phyloP scores from a whole-genome alignment of 92 coral and sea anemone genomes.

The Parazoanthus atlanticus region DNA sequence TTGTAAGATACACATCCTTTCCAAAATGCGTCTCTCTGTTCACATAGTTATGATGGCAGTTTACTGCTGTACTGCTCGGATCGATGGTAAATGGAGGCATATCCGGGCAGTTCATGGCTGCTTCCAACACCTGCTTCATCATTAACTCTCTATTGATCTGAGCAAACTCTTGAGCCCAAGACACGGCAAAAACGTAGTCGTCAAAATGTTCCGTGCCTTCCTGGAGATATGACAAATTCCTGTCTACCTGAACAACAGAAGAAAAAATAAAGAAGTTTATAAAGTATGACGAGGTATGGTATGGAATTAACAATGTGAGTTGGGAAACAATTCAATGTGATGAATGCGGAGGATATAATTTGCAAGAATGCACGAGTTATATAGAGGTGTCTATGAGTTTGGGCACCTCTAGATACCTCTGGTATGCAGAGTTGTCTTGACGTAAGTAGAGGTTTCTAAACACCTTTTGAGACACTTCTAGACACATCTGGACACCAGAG shows the following conservation, averaged over 20 bases:
- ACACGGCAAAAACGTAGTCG: conserved; percentile 77
- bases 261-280: background rate
- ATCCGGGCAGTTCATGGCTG: conserved; percentile 58
- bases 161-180: conserved; percentile 84
- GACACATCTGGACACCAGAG: too few relatives aligned
- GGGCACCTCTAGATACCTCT: too few relatives aligned
- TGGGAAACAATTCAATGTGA: too few relatives aligned
- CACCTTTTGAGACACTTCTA: too few relatives aligned
- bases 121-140: conserved; percentile 72
- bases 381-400: too few relatives aligned
- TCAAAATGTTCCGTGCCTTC: conserved; percentile 78
- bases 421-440: too few relatives aligned
- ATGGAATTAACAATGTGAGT: too few relatives aligned
- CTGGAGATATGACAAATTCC: conserved; percentile 71
- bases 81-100: conserved; percentile 73
- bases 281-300: background rate
- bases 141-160: conserved; percentile 72
- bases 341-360: too few relatives aligned
- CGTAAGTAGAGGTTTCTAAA: too few relatives aligned
- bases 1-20: conserved; percentile 73
- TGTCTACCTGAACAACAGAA: conserved; percentile 54
- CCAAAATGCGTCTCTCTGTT: conserved; percentile 77
- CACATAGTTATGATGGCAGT: conserved; percentile 91
- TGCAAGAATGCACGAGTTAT: too few relatives aligned
- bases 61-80: conserved; percentile 67